Base-by-base conservation (phyloP, 2,888 invertebrate genomes). In the Pocota personata region DNA sequence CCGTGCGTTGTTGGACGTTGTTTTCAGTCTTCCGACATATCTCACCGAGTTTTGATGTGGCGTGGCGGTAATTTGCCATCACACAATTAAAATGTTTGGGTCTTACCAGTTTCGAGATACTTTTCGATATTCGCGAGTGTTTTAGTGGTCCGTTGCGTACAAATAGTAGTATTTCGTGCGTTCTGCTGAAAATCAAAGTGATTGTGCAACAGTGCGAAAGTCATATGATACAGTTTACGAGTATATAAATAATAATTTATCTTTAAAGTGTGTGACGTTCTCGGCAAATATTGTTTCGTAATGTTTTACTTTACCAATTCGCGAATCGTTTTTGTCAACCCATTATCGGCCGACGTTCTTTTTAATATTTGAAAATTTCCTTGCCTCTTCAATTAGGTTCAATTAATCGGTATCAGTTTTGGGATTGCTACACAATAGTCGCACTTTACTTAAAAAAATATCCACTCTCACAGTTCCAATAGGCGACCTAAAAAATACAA, bases 11-110 rank as follows among this genome's bases (percentile, higher is more conserved):
- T 8, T 67, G 3, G 48, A 30, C 32, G 55, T 67, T 50, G 58
- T 12, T 8, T 62, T 67, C 14, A 80, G 80, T 80, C 66, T 75
- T 52, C 32, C 60, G 67, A 75, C 24, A 52, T 46, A 60, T 19
- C 24, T 52, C 52, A 35, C 2, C 32, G 50, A 6, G 52, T 35
- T 21, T 16, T 43, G 24, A 35, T 35, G 66, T 73, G 6, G 24
- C 1, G 21, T 19, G n/a, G 7, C 55, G 71, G 10, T 2, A 30
- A 10, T 40, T 69, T 21, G 10, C 37, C n/a, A 21, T 19, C 14
- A 16, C 1, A 43, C n/a, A 19, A 40, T 14, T 40, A 12, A 35
- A 48, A 27, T 19, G 16, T 69, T 32, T 35, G n/a, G 35, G 16
- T 12, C 35, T 37, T 21, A 27, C 35, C 24, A n/a, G 16, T 14